phyloP scores from a whole-genome alignment of 2,113 vertebrate genomes.

The Coptodon bakossiorum region DNA sequence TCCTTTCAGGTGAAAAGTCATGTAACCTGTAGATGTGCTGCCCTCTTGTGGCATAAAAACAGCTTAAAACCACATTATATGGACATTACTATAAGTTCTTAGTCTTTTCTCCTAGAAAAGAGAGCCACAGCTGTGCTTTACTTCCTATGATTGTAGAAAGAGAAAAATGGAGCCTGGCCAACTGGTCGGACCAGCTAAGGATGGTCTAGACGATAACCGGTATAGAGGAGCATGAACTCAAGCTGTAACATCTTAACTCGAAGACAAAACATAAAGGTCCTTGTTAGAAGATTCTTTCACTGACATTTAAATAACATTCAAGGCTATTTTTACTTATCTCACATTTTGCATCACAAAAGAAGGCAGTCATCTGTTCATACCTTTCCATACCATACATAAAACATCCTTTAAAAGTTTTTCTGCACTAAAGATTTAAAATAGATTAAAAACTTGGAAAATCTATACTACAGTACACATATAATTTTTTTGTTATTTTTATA shows the following conservation, averaged over 20 bases:
- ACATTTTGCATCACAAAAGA: neutral
- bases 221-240: neutral
- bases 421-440: neutral
- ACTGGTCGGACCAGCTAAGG: neutral
- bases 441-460: neutral
- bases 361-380: neutral
- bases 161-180: neutral
- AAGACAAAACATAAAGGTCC: neutral
- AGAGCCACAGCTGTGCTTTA: neutral
- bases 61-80: neutral
- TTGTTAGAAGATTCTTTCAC: neutral
- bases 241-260: neutral
- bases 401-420: neutral
- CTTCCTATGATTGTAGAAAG: neutral
- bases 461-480: neutral
- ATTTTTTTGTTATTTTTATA: fast-evolving
- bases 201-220: neutral
- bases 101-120: neutral
- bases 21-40: neutral
- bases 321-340: neutral
- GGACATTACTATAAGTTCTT: neutral
- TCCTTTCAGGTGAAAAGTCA: neutral
- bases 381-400: neutral
- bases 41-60: constrained; percentile 33
- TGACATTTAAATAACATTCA: neutral